Conservation (phyloP, 2,113 vertebrate genomes). For the Elgaria multicarinata region DNA sequence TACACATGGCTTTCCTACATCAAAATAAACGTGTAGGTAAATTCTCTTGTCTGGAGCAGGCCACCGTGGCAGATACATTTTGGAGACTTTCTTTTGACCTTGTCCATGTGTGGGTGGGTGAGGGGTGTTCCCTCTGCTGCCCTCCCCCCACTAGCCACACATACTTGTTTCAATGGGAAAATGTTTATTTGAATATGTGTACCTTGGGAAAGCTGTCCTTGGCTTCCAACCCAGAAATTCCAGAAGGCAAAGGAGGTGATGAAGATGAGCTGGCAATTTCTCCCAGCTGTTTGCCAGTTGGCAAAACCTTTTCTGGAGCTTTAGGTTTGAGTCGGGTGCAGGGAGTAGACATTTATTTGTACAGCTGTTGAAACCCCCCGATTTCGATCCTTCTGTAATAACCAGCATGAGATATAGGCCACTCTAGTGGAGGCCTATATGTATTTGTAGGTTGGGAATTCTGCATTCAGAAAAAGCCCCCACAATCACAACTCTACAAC, state of each 20-base stretch:
- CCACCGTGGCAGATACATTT: not conserved
- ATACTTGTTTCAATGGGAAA: not conserved
- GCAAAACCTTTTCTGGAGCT: not conserved
- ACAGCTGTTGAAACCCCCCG: not conserved
- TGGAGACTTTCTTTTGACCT: not conserved
- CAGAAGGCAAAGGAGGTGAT: slow-evolving; percentile 1
- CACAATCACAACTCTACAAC: not conserved
- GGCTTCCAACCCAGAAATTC: not conserved
- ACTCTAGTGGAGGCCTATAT: accelerated
- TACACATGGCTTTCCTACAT: not conserved
- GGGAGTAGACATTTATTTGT: not conserved
- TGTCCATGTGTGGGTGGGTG: not conserved
- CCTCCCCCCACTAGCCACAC: accelerated
- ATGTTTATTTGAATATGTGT: not conserved
- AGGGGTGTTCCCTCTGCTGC: not conserved
- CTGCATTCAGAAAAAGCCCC: not conserved
- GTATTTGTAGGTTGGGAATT: not conserved
- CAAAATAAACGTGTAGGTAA: too few relatives aligned
- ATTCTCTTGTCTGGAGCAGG: not conserved
- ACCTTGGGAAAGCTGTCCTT: slow-evolving; percentile 14
- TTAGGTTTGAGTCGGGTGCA: not conserved
- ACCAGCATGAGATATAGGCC: not conserved
- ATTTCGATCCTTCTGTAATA: not conserved
- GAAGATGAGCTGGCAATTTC: not conserved
- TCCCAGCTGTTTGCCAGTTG: not conserved